Base-by-base conservation (phyloP, 2,888 invertebrate species). In the Smittia sp. region DNA sequence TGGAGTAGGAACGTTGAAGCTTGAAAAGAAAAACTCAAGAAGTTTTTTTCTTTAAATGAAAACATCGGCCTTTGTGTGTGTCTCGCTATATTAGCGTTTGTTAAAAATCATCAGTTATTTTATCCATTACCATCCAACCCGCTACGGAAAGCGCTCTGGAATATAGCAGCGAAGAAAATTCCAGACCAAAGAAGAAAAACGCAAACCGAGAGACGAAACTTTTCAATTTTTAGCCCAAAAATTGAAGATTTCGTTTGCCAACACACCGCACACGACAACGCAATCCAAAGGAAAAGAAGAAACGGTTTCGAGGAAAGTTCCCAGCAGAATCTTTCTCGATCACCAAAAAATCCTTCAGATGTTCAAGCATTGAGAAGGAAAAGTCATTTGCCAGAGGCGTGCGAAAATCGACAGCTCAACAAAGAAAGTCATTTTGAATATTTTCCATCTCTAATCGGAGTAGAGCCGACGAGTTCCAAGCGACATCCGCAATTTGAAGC, bases 21-120 rank as follows among this genome's bases (percentile, higher is more conserved):
- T 58, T 22, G n/a, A 70, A 70, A 72, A 72, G 72, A 72, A 72
- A 72, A 72, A 72, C 72, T 72, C 62, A 72, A 74, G 74, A 74
- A 67, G 74, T 72, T 70, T 72, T 74, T 74, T 72, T 62, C 62
- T 62, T 79, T 76, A 79, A 77, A 77, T 79, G 79, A 78, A 77
- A 78, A 81, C 79, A 80, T 81, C 81, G 81, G 81, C 81, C 80
- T 81, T 81, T 80, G 81, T 82, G 72, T 72, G 62, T 72, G 62
- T 58, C 72, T 81, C 84, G 86, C 82, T 85, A 86, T 84, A 84
- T 81, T 85, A 85, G 85, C 83, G 83, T 81, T 80, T 84, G 15
- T 86, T 86, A 86, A 86, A n/a, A 84, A 81, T 86, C 85, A 85
- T 80, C 79, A 79, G 79, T 78, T 76, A 68, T 73, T 65, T 63